Conservation (phyloP, 2,888 invertebrate species). For the Steromphala cineraria region DNA sequence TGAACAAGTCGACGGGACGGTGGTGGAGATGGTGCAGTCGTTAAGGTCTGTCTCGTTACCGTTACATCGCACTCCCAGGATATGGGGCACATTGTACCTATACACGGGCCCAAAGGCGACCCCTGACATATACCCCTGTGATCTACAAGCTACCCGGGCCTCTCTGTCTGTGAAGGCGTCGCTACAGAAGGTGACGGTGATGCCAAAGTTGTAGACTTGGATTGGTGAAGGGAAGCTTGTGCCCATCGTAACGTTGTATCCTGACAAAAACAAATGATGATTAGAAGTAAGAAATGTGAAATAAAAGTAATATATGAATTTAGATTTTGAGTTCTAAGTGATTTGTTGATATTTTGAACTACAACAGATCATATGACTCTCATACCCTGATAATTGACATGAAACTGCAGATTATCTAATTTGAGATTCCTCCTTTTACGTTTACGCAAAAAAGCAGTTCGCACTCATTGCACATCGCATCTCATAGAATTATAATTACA, state of each 20-base stretch:
- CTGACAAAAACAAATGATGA: constrained; percentile 29
- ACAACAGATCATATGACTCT: too few relatives aligned
- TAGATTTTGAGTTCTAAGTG: too few relatives aligned
- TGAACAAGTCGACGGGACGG: not conserved
- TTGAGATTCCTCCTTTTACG: too few relatives aligned
- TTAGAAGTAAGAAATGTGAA: too few relatives aligned
- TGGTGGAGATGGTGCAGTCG: constrained; percentile 45
- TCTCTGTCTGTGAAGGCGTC: constrained; percentile 57
- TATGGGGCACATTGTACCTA: constrained; percentile 77
- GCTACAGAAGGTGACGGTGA: constrained; percentile 75
- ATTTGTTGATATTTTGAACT: too few relatives aligned
- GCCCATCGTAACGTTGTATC: constrained; percentile 44
- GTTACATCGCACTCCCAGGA: constrained; percentile 72
- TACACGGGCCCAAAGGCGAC: constrained; percentile 53
- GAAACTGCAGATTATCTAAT: too few relatives aligned
- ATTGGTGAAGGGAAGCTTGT: constrained; percentile 52
- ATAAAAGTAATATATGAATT: too few relatives aligned
- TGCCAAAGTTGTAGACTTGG: constrained; percentile 51
- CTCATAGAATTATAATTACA: too few relatives aligned
- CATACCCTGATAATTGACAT: too few relatives aligned
- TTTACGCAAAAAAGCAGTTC: too few relatives aligned
- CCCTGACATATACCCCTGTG: constrained; percentile 49
- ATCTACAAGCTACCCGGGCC: constrained; percentile 57
- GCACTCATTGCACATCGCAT: too few relatives aligned
- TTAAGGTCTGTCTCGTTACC: constrained; percentile 54